phyloP scores from a whole-genome alignment of 2,888 invertebrate genomes.

The Ophion costatus region DNA sequence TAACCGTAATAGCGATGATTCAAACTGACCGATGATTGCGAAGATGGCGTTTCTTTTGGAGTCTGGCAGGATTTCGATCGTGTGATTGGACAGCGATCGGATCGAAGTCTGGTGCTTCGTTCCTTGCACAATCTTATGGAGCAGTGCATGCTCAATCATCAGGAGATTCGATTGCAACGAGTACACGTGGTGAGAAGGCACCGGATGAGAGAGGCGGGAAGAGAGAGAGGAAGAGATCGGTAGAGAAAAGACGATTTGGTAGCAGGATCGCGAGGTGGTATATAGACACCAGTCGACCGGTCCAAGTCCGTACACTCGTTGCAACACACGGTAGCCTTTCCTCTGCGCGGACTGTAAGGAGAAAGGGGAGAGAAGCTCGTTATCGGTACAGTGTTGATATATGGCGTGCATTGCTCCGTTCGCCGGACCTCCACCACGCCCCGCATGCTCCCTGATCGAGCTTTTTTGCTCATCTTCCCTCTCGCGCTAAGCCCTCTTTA shows the following conservation, averaged over 20 bases:
- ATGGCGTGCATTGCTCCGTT: conserved; percentile 76
- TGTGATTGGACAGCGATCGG: too few relatives aligned
- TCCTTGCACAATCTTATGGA: neutral
- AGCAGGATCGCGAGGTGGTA: conserved; percentile 31
- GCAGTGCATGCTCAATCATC: neutral
- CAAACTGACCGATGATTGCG: too few relatives aligned
- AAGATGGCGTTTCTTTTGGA: too few relatives aligned
- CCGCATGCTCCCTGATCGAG: conserved; percentile 70
- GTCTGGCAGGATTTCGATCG: too few relatives aligned
- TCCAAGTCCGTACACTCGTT: conserved; percentile 54
- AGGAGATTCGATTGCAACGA: neutral
- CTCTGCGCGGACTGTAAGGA: conserved; percentile 7
- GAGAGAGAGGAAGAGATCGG: neutral
- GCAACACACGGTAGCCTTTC: conserved; percentile 79
- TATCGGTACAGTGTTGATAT: conserved; percentile 82
- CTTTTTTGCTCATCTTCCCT: conserved; percentile 77
- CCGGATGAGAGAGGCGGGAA: neutral
- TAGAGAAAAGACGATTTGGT: conserved; percentile 4
- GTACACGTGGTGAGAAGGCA: neutral
- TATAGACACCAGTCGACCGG: conserved; percentile 34
- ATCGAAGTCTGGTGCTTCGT: too few relatives aligned
- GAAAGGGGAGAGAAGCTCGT: conserved; percentile 78
- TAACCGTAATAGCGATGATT: too few relatives aligned
- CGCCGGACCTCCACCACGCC: conserved; percentile 58
- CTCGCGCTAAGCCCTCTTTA: conserved; percentile 60